Evolutionary conservation across 2,888 invertebrate genomes (phyloP).

Genomic region (Camptogramma bilineatum): DNA sequence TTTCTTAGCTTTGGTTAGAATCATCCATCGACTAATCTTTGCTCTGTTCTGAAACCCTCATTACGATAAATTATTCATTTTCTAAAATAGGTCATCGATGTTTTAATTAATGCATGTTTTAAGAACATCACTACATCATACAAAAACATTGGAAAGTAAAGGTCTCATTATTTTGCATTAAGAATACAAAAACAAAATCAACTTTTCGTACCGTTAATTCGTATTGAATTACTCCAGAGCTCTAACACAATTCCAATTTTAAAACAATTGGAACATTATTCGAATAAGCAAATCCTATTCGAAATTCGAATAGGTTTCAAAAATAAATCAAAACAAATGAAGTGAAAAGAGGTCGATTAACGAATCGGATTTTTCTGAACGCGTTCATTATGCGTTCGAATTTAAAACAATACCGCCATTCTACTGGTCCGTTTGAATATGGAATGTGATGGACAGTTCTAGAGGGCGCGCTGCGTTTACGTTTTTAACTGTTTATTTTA

Average conservation of each 20-base stretch:
- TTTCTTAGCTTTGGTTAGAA: constrained; percentile 32
- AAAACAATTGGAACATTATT: constrained; percentile 62
- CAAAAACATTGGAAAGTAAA: background rate
- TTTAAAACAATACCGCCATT: constrained; percentile 82
- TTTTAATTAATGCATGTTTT: background rate
- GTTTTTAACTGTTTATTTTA: constrained; percentile 76
- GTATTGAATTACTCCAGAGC: constrained; percentile 79
- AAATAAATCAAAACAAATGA: constrained; percentile 73
- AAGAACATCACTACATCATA: background rate
- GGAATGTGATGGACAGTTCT: constrained; percentile 77
- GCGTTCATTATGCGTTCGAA: constrained; percentile 75
- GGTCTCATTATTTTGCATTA: constrained; percentile 1
- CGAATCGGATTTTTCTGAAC: constrained; percentile 65
- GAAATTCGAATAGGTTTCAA: constrained; percentile 58
- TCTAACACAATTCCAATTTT: constrained; percentile 67
- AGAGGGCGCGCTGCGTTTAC: constrained; percentile 54
- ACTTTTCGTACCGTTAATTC: constrained; percentile 76
- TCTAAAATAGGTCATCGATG: constrained; percentile 14
- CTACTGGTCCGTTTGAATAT: constrained; percentile 77
- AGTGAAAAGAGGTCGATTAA: constrained; percentile 81
- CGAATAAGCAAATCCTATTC: constrained; percentile 70
- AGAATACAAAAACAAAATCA: constrained; percentile 56
- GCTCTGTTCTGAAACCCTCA: background rate
- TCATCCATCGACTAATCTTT: constrained; percentile 16
- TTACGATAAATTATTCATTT: constrained; percentile 1